Evolutionary conservation across 2,888 invertebrate species (phyloP).

Genomic region (Phalera bucephala): DNA sequence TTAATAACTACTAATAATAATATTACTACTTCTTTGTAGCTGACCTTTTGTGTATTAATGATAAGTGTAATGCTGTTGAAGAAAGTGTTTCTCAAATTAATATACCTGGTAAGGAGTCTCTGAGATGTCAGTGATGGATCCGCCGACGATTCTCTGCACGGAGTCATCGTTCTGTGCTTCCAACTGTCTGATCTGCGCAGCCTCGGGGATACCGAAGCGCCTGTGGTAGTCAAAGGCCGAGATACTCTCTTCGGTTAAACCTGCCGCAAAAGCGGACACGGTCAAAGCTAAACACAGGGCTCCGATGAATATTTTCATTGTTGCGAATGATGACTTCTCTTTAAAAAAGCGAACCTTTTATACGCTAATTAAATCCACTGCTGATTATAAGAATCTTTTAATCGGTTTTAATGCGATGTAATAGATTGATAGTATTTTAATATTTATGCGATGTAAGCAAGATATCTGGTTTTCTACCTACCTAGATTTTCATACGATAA

Average conservation of each 20-base stretch:
- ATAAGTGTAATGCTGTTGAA: too few species aligned
- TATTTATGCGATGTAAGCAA: too few species aligned
- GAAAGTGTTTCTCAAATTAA: too few species aligned
- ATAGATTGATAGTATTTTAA: too few species aligned
- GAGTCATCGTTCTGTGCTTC: constrained; percentile 30
- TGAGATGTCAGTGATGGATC: constrained; percentile 38
- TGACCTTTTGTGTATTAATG: too few species aligned
- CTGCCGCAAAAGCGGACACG: constrained; percentile 29
- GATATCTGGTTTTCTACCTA: too few species aligned
- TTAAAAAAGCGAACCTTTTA: neutral
- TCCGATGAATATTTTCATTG: constrained; percentile 34
- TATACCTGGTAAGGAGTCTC: constrained; percentile 56
- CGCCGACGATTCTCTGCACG: constrained; percentile 49
- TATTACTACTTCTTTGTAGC: too few species aligned
- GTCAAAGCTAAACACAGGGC: constrained; percentile 33
- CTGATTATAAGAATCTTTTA: too few species aligned
- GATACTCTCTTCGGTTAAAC: constrained; percentile 23
- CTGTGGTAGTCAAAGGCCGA: constrained; percentile 45
- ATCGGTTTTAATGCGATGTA: too few species aligned
- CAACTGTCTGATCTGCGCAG: constrained; percentile 35
- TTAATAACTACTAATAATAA: too few species aligned
- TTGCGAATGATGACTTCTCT: neutral
- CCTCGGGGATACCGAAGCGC: constrained; percentile 48
- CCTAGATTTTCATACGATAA: too few species aligned
- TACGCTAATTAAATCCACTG: neutral